Conservation (phyloP, 1,140 invertebrate genomes). For the Apocrypta bakeri region DNA sequence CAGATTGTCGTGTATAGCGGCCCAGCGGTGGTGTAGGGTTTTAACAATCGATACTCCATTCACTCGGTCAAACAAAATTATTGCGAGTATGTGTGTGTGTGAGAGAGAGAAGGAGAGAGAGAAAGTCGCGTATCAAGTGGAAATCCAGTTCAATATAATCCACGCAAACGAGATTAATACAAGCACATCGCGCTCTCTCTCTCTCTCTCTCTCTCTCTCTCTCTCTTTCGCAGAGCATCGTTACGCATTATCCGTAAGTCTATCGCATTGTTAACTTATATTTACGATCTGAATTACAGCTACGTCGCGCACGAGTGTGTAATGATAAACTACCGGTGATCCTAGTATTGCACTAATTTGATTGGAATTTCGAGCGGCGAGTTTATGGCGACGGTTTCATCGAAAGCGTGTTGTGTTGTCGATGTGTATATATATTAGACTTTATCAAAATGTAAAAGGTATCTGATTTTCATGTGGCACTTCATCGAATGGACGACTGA, state of each 20-base stretch:
- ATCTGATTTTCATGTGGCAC: too few relatives aligned
- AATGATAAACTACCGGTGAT: neutral
- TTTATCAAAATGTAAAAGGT: too few relatives aligned
- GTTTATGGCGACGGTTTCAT: neutral
- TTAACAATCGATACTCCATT: neutral
- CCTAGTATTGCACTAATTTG: neutral
- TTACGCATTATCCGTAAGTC: conserved; percentile 1
- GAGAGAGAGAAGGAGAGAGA: neutral
- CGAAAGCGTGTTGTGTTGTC: too few relatives aligned
- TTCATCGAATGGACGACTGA: too few relatives aligned
- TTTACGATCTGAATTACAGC: neutral
- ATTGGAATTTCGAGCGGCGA: neutral
- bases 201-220: too few relatives aligned
- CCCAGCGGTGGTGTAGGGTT: neutral
- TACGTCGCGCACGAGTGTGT: neutral
- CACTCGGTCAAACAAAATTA: neutral
- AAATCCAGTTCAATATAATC: neutral
- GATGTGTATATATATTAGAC: neutral
- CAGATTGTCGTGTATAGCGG: neutral
- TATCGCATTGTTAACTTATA: conserved; percentile 2
- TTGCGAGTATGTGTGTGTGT: neutral
- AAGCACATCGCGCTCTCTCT: neutral
- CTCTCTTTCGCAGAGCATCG: neutral
- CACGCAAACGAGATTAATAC: neutral
- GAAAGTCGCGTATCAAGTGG: neutral